Conservation (phyloP, 2,797 vertebrate genomes). For the Gambelia wislizenii region DNA sequence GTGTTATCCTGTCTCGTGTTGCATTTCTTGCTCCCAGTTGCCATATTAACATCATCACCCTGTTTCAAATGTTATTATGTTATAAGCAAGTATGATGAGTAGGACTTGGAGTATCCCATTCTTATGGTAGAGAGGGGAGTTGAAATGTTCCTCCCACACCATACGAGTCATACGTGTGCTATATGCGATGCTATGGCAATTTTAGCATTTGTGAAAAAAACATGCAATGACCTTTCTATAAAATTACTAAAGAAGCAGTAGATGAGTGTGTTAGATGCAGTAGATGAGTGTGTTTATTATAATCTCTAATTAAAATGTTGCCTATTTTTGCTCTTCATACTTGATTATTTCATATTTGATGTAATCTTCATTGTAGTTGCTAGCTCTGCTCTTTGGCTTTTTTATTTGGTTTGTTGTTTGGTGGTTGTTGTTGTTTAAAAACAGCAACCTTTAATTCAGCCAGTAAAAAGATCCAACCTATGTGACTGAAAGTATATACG, state of each 20-base stretch:
- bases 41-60: not conserved
- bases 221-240: constrained; percentile 67
- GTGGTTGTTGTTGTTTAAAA: not conserved
- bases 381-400: not conserved
- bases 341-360: constrained; percentile 56
- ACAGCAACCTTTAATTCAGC: not conserved
- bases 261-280: constrained; percentile 68
- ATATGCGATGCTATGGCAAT: constrained; percentile 65
- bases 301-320: constrained; percentile 76
- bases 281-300: constrained; percentile 75
- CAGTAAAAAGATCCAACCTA: not conserved
- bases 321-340: constrained; percentile 63
- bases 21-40: not conserved
- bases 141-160: not conserved
- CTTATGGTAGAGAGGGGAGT: not conserved
- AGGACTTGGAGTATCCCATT: no score
- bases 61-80: not conserved
- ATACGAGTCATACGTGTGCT: constrained; percentile 57
- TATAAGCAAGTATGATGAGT: not conserved
- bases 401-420: no score
- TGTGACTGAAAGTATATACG: not conserved
- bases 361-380: constrained; percentile 65
- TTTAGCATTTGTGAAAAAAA: constrained; percentile 69
- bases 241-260: constrained; percentile 75
- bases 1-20: not conserved